Percentiles rank a stretch among this genome's conserved stretches.
Evolutionary conservation across 2,888 invertebrate species (phyloP).

Genomic region (Blastobasis adustella): DNA sequence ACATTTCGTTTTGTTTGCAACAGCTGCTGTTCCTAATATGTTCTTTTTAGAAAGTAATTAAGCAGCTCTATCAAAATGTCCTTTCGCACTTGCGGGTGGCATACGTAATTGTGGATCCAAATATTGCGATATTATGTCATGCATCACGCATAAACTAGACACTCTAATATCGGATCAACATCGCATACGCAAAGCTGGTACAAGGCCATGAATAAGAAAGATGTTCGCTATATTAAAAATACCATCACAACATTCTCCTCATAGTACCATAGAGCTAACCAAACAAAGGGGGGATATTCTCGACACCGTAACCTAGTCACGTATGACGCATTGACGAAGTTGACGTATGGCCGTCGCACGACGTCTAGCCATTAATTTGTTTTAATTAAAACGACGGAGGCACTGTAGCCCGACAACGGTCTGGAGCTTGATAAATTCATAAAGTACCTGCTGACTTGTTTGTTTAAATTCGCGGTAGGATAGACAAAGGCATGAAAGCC

Average conservation of each 20-base stretch:
- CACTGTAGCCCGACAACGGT: neutral
- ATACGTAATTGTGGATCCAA: no score
- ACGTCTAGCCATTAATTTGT: constrained; percentile 22
- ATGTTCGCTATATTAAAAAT: constrained; percentile 5
- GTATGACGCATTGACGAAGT: constrained; percentile 7
- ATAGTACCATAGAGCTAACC: constrained; percentile 4
- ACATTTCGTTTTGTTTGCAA: no score
- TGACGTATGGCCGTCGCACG: neutral
- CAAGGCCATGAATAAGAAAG: neutral
- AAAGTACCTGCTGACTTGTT: neutral
- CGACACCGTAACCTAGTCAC: constrained; percentile 3
- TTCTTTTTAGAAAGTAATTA: no score
- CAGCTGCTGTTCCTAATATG: no score
- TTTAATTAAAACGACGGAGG: constrained; percentile 27
- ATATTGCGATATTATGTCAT: no score
- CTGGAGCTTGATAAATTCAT: neutral
- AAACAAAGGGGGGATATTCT: constrained; percentile 10
- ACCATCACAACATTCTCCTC: neutral
- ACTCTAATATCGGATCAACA: no score
- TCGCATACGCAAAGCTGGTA: neutral
- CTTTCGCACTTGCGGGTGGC: no score
- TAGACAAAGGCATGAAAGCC: neutral
- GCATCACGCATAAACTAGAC: no score
- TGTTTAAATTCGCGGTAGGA: neutral
- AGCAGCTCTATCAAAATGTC: no score